Evolutionary conservation across 2,113 vertebrate species (phyloP).

Genomic region (Panthera tigris): DNA sequence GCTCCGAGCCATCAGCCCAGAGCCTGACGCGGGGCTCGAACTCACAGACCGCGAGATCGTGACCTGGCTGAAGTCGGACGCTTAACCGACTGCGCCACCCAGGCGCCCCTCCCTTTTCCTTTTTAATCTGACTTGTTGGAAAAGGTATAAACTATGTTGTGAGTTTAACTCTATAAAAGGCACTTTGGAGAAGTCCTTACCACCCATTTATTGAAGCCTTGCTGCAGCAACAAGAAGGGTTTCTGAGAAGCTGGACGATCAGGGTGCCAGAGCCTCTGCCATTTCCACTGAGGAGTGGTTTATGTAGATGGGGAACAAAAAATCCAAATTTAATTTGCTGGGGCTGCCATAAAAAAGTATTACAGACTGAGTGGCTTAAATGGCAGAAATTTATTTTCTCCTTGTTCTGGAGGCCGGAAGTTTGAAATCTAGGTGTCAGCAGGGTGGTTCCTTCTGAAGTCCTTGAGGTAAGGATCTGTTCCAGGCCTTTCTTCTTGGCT

Average conservation of each 20-base stretch:
- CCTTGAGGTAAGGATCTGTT: neutral
- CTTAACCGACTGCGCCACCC: no score
- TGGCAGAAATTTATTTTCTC: neutral
- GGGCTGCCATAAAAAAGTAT: neutral
- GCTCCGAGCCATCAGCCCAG: no score
- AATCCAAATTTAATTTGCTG: constrained; percentile 45
- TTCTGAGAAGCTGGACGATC: constrained; percentile 82
- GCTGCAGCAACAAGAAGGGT: constrained; percentile 92
- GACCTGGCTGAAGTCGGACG: no score
- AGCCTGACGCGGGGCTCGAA: no score
- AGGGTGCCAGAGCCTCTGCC: constrained; percentile 73
- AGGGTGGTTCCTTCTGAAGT: neutral
- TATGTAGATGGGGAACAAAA: constrained; percentile 65
- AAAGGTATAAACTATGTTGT: constrained; percentile 95
- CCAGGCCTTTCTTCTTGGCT: neutral
- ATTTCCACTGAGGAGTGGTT: constrained; percentile 81
- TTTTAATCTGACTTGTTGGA: constrained; percentile 94
- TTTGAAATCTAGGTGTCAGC: neutral
- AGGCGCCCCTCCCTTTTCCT: constrained; percentile 92
- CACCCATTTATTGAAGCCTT: constrained; percentile 96
- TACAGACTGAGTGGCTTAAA: neutral
- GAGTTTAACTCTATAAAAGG: constrained; percentile 94
- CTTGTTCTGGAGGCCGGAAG: neutral
- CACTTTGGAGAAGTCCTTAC: constrained; percentile 96
- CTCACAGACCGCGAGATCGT: no score